Percentiles rank a stretch among this genome's conserved stretches.
These are phyloP conservation scores for Plutella xylostella DNA, from an alignment of 2,888 invertebrate species.

Conservation along the genomic window DNA sequence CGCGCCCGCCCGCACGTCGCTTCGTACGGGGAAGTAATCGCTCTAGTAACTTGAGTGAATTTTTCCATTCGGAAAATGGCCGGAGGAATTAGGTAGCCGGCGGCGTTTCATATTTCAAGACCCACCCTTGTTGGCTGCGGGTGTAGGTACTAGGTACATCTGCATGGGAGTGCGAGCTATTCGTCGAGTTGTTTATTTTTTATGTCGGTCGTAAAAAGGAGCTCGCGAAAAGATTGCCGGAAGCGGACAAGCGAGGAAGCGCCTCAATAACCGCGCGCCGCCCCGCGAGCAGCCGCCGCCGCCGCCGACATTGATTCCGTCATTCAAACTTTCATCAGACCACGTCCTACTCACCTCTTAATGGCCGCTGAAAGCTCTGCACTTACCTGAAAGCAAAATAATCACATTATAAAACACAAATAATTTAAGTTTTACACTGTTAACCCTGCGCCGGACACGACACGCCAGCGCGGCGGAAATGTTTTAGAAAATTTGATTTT, in stretches of 20 bases:
- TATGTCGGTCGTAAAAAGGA: conserved; percentile 45
- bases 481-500: too few relatives aligned
- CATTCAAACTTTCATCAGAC: neutral
- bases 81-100: conserved; percentile 49
- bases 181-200: conserved; percentile 41
- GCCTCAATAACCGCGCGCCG: conserved; percentile 32
- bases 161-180: conserved; percentile 28
- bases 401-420: too few relatives aligned
- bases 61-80: conserved; percentile 58
- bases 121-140: conserved; percentile 23
- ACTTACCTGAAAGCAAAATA: conserved; percentile 28
- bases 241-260: conserved; percentile 37
- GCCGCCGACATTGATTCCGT: neutral
- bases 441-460: too few relatives aligned
- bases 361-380: conserved; percentile 7
- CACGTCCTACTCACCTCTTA: neutral
- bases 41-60: conserved; percentile 51
- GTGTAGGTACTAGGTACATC: too few relatives aligned
- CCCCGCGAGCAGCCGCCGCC: conserved; percentile 20
- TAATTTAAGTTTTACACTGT: too few relatives aligned
- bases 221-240: conserved; percentile 37
- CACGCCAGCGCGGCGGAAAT: too few relatives aligned
- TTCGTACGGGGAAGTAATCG: conserved; percentile 56
- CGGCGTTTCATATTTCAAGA: conserved; percentile 48
- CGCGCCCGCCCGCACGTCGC: conserved; percentile 40